These are phyloP conservation scores for Cyclina sinensis DNA, from an alignment of 1,140 invertebrate species.

Conservation along the genomic window DNA sequence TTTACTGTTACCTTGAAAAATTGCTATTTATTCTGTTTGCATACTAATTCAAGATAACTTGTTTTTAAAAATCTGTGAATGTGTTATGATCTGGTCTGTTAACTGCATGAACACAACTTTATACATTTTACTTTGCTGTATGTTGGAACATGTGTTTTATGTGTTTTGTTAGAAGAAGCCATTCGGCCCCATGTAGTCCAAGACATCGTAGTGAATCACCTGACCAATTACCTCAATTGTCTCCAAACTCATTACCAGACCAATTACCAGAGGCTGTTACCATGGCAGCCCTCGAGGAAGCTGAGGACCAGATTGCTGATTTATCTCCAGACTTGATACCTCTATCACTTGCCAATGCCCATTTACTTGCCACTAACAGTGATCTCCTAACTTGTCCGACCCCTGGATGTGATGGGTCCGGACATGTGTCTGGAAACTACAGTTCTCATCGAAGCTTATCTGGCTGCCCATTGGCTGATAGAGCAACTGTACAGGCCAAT, in stretches of 20 bases:
- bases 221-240: neutral
- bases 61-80: neutral
- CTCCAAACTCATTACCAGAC: neutral
- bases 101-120: neutral
- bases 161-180: slow-evolving; percentile 25
- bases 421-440: slow-evolving; percentile 91
- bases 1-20: too few species aligned
- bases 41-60: neutral
- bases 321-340: slow-evolving; percentile 10
- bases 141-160: slow-evolving; percentile 31
- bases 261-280: neutral
- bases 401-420: slow-evolving; percentile 87
- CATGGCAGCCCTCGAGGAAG: neutral
- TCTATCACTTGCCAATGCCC: neutral
- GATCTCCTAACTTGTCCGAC: slow-evolving; percentile 88
- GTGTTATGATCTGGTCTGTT: neutral
- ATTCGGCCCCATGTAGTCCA: slow-evolving; percentile 48
- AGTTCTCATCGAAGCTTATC: slow-evolving; percentile 92
- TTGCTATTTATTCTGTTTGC: too few species aligned
- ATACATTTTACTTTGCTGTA: neutral
- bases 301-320: neutral
- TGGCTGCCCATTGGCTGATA: slow-evolving; percentile 92
- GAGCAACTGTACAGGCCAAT: slow-evolving; percentile 84
- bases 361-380: slow-evolving; percentile 15
- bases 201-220: neutral